phyloP scores from a whole-genome alignment of 2,888 invertebrate genomes.

The Amiota communis region DNA sequence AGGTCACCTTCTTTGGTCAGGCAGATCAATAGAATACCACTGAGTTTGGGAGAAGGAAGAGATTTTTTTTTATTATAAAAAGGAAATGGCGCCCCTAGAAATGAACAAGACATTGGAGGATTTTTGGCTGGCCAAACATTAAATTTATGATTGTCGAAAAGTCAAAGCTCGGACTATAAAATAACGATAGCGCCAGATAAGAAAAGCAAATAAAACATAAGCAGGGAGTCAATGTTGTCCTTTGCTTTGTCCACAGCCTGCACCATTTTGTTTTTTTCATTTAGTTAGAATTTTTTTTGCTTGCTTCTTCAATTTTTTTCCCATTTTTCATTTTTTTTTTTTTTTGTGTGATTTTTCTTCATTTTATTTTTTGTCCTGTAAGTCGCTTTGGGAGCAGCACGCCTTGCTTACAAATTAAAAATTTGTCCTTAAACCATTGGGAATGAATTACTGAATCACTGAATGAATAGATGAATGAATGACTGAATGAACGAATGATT shows the following conservation, averaged over 20 bases:
- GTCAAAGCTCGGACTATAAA: no score
- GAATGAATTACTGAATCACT: constrained; percentile 17
- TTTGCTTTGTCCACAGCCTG: no score
- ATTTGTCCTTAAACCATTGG: constrained; percentile 56
- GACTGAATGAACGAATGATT: neutral
- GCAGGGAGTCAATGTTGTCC: no score
- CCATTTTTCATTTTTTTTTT: neutral
- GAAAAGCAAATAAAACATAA: constrained; percentile 8
- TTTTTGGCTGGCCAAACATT: no score
- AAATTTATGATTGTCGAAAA: no score
- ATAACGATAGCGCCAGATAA: neutral
- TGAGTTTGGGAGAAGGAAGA: no score
- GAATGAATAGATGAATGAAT: constrained; percentile 31
- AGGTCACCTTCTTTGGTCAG: no score
- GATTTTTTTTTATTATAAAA: no score
- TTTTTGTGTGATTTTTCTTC: constrained; percentile 31
- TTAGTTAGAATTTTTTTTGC: neutral
- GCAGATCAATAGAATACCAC: no score
- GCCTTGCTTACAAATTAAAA: constrained; percentile 58
- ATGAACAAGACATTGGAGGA: no score
- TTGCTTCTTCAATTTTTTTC: neutral
- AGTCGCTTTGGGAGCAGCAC: constrained; percentile 37
- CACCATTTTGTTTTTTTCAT: neutral
- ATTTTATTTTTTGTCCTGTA: constrained; percentile 35
- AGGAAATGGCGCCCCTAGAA: no score